phyloP scores from a whole-genome alignment of 2,113 vertebrate species.

The Cololabis saira region DNA sequence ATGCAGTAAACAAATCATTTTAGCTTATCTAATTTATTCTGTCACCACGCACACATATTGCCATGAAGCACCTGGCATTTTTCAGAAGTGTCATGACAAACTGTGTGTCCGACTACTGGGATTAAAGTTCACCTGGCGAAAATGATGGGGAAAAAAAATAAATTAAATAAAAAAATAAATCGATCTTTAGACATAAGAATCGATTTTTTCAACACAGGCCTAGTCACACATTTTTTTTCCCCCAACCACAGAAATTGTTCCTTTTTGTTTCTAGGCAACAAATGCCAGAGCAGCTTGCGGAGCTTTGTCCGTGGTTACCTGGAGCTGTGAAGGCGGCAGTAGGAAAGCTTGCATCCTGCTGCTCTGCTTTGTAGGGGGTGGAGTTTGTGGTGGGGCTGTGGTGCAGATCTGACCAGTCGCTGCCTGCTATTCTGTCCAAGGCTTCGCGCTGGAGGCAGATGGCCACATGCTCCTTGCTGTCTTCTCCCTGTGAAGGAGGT shows the following conservation, averaged over 20 bases:
- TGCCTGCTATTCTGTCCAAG: slow-evolving; percentile 40
- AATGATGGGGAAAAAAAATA: no score
- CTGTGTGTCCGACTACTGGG: no score
- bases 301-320: slow-evolving; percentile 46
- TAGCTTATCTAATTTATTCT: no score
- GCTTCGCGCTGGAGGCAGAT: slow-evolving; percentile 66
- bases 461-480: slow-evolving; percentile 75
- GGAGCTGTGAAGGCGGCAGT: slow-evolving; percentile 50
- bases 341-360: slow-evolving; percentile 49
- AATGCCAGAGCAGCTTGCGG: slow-evolving; percentile 3
- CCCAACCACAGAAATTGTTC: not conserved
- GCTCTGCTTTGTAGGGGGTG: slow-evolving; percentile 59
- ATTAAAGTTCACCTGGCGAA: no score
- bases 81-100: no score
- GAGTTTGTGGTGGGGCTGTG: slow-evolving; percentile 52
- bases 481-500: slow-evolving; percentile 53
- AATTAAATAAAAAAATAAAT: no score
- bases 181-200: no score
- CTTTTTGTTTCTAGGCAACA: slow-evolving; percentile 2
- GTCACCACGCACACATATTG: no score
- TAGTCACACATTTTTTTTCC: not conserved
- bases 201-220: no score
- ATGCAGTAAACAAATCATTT: no score
- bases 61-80: no score
- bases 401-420: slow-evolving; percentile 47